Evolutionary conservation across 2,888 invertebrate species (phyloP).

Genomic region (Augiades crinisus): DNA sequence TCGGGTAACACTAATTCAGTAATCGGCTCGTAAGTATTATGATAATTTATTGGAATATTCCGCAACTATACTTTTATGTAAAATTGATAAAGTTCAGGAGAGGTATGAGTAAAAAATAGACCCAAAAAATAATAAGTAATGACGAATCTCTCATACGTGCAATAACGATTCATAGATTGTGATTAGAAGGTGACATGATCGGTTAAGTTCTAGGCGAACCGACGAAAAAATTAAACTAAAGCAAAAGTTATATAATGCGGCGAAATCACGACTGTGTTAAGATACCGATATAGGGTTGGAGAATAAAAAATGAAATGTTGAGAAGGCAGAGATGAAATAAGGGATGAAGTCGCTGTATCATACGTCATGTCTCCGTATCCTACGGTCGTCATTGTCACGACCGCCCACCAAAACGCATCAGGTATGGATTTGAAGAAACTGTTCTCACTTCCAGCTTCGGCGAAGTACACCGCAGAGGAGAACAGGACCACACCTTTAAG

Average conservation of each 20-base stretch:
- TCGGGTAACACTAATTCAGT: neutral
- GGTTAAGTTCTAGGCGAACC: slow-evolving; percentile 66
- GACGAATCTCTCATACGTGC: slow-evolving; percentile 60
- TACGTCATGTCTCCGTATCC: slow-evolving; percentile 99
- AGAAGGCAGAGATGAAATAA: slow-evolving; percentile 69
- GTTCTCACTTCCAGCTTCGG: slow-evolving; percentile 99
- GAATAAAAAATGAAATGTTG: slow-evolving; percentile 65
- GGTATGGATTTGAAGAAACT: slow-evolving; percentile 99
- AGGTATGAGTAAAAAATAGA: slow-evolving; percentile 48
- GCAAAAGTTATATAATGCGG: slow-evolving; percentile 67
- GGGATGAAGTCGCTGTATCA: slow-evolving; percentile 80
- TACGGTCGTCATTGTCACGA: slow-evolving; percentile 99
- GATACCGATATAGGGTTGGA: slow-evolving; percentile 60
- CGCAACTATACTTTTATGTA: slow-evolving; percentile 68
- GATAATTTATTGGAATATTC: slow-evolving; percentile 44
- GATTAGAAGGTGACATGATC: slow-evolving; percentile 52
- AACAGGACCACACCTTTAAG: slow-evolving; percentile 99
- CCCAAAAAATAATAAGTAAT: slow-evolving; percentile 42
- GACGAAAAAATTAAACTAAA: slow-evolving; percentile 62
- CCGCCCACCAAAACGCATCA: slow-evolving; percentile 99
- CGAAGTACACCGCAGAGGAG: slow-evolving; percentile 99
- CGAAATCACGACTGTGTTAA: slow-evolving; percentile 65
- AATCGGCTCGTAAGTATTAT: neutral
- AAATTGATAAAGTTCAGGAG: slow-evolving; percentile 62
- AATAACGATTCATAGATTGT: slow-evolving; percentile 52